These are phyloP conservation scores for Dicyrtoma fusca DNA, from an alignment of 2,888 invertebrate species.

Conservation along the genomic window DNA sequence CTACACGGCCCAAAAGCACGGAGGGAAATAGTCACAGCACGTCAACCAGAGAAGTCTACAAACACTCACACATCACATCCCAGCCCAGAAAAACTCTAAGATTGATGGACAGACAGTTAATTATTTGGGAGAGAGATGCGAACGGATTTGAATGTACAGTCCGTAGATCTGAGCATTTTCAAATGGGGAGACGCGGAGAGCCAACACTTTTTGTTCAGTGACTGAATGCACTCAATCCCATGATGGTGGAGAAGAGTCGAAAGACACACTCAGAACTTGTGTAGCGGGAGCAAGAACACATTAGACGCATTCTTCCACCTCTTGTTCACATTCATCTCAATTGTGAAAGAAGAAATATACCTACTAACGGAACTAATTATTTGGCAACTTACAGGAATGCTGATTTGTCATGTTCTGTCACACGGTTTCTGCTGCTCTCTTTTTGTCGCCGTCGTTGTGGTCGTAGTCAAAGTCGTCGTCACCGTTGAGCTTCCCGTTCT, in stretches of 20 bases:
- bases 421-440: constrained; percentile 9
- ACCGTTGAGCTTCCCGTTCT: constrained; percentile 26
- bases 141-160: constrained; percentile 49
- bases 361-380: constrained; percentile 51
- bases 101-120: constrained; percentile 56
- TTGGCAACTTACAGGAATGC: constrained; percentile 57
- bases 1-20: not conserved
- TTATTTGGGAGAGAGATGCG: constrained; percentile 54
- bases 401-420: constrained; percentile 56
- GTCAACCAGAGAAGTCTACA: not conserved
- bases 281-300: constrained; percentile 11
- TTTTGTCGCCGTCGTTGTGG: constrained; percentile 11
- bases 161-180: constrained; percentile 3
- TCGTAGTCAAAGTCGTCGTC: constrained; percentile 25
- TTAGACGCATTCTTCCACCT: constrained; percentile 30
- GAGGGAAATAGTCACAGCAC: not conserved
- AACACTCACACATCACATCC: not conserved
- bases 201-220: not conserved
- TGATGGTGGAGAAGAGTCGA: not conserved
- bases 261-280: constrained; percentile 7
- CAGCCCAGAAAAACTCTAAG: constrained; percentile 33
- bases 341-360: constrained; percentile 14
- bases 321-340: constrained; percentile 30
- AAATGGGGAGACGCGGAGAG: not conserved
- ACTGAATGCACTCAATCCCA: not conserved